phyloP scores from a whole-genome alignment of 2,888 invertebrate species.

The Prosapia bicincta region DNA sequence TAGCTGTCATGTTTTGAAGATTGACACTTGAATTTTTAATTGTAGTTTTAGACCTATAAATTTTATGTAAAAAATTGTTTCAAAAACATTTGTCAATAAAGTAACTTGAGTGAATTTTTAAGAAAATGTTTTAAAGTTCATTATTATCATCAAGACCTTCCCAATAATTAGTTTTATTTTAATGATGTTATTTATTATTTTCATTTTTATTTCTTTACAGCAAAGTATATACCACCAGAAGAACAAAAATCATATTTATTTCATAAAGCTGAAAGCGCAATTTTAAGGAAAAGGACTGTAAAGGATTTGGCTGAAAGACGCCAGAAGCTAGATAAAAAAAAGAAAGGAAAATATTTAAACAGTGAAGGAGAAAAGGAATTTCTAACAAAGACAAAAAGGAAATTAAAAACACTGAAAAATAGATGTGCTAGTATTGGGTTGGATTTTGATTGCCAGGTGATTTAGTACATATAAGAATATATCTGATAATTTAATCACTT shows the following conservation, averaged over 20 bases:
- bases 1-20: too few species aligned
- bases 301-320: neutral
- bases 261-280: slow-evolving; percentile 33
- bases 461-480: too few species aligned
- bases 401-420: neutral
- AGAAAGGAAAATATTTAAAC: slow-evolving; percentile 2
- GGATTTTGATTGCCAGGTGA: slow-evolving; percentile 3
- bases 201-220: slow-evolving; percentile 41
- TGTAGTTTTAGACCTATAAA: too few species aligned
- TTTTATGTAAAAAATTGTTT: too few species aligned
- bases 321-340: neutral
- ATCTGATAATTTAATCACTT: too few species aligned
- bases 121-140: too few species aligned
- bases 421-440: neutral
- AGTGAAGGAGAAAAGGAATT: neutral
- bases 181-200: too few species aligned
- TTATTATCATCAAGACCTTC: too few species aligned
- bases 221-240: slow-evolving; percentile 64
- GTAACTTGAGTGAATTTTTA: too few species aligned
- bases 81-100: too few species aligned
- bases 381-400: neutral
- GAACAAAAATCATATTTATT: slow-evolving; percentile 58
- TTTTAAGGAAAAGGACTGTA: neutral
- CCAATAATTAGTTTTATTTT: too few species aligned
- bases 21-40: too few species aligned